These are phyloP conservation scores for Tryphoninae sp. DNA, from an alignment of 2,888 invertebrate species.

Conservation along the genomic window DNA sequence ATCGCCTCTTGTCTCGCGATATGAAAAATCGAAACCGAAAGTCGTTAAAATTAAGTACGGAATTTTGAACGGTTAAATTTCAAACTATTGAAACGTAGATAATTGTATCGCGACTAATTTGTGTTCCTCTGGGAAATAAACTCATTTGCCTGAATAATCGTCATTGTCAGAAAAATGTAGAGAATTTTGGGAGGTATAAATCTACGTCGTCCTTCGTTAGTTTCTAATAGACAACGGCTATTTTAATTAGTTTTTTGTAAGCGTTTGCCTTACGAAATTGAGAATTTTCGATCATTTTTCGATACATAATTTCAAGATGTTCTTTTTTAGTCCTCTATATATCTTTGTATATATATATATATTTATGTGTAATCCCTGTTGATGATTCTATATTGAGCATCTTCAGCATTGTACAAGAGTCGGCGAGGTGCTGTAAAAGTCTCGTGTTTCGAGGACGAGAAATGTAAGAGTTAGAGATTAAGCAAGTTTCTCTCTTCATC, in stretches of 20 bases:
- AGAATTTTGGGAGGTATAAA: conserved; percentile 30
- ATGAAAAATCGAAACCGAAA: neutral
- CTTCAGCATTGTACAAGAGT: conserved; percentile 13
- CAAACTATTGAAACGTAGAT: too few relatives aligned
- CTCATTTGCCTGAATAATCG: neutral
- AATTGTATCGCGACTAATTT: too few relatives aligned
- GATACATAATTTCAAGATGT: conserved; percentile 25
- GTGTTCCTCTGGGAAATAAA: too few relatives aligned
- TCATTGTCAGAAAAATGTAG: neutral
- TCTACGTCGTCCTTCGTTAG: conserved; percentile 23
- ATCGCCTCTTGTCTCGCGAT: neutral
- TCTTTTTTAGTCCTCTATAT: neutral
- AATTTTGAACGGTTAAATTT: neutral
- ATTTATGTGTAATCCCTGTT: neutral
- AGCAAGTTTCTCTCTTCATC: conserved; percentile 39
- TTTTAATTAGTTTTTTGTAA: conserved; percentile 42
- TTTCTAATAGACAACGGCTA: conserved; percentile 14
- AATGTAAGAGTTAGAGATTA: conserved; percentile 54
- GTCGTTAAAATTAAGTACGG: neutral
- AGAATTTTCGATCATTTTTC: conserved; percentile 2
- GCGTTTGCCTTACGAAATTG: conserved; percentile 6
- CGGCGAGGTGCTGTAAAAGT: conserved; percentile 55
- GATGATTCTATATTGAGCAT: conserved; percentile 13
- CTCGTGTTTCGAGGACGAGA: conserved; percentile 57
- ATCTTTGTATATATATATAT: neutral